A percentile compares a stretch with the other conserved stretches of the same genome.
Evolutionary conservation across 2,888 invertebrate genomes (phyloP).

Genomic region (Thera obeliscata): DNA sequence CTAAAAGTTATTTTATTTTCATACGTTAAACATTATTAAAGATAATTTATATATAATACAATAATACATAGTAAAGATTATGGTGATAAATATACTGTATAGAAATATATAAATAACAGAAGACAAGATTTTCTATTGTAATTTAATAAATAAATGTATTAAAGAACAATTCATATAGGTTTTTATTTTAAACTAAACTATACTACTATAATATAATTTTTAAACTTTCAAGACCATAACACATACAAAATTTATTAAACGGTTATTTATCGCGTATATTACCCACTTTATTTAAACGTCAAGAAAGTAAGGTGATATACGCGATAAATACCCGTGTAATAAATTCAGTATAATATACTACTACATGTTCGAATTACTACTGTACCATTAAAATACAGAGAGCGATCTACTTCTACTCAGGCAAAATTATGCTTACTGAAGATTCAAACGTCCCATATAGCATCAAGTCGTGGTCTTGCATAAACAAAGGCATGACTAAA

Average conservation of each 20-base stretch:
- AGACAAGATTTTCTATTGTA: too few relatives aligned
- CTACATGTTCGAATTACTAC: conserved; percentile 11
- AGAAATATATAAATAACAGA: conserved; percentile 9
- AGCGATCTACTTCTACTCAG: conserved; percentile 22
- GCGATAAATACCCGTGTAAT: too few relatives aligned
- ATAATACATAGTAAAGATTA: not conserved
- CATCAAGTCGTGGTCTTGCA: not conserved
- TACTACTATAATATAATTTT: not conserved
- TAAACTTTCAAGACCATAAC: too few relatives aligned
- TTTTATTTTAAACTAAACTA: conserved; percentile 16
- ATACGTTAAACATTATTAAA: not conserved
- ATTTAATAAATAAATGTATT: not conserved
- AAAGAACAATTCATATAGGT: conserved; percentile 4
- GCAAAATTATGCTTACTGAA: conserved; percentile 29
- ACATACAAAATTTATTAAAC: too few relatives aligned
- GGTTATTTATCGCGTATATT: too few relatives aligned
- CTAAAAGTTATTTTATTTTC: not conserved
- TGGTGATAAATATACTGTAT: not conserved
- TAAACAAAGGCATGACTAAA: conserved; percentile 3
- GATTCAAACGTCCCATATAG: conserved; percentile 12
- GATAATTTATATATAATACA: not conserved
- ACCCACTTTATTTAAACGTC: too few relatives aligned
- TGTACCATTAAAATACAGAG: conserved; percentile 18
- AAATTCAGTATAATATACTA: not conserved
- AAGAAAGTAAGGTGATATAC: too few relatives aligned